Percentiles rank a stretch among this genome's conserved stretches.
Conservation (phyloP, 2,113 vertebrate genomes). For the Mirounga angustirostris region DNA sequence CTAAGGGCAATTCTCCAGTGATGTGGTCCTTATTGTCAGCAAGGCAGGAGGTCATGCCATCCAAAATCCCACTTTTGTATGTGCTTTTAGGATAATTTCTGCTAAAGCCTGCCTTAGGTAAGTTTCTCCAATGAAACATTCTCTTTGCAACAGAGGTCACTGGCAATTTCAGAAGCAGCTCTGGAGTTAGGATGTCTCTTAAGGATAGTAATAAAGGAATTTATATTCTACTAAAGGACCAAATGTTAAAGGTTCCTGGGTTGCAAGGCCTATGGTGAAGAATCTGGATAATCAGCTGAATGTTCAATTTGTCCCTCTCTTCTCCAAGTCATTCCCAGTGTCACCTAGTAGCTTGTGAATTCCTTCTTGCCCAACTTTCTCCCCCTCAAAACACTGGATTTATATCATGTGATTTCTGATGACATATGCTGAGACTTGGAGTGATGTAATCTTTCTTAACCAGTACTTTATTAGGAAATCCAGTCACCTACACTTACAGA, state of each 20-base stretch:
- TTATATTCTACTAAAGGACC: background rate
- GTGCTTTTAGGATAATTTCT: background rate
- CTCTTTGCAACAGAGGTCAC: background rate
- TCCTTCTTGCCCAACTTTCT: background rate
- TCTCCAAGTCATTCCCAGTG: background rate
- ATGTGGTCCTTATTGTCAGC: background rate
- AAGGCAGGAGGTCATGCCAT: background rate
- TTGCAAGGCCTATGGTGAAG: background rate
- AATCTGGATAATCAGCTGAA: background rate
- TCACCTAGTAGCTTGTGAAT: background rate
- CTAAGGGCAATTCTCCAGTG: background rate
- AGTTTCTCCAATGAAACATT: background rate
- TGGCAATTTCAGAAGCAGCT: background rate
- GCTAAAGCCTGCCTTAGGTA: background rate
- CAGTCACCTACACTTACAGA: background rate
- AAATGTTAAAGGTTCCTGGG: background rate
- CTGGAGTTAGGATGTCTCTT: background rate
- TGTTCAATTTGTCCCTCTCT: background rate
- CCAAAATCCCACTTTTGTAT: background rate
- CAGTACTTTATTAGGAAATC: background rate
- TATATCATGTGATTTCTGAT: background rate
- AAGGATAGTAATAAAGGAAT: background rate
- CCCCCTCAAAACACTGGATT: background rate
- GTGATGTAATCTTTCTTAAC: background rate
- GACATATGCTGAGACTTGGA: background rate